A percentile compares a stretch with the other conserved stretches of the same genome.
These are phyloP conservation scores for Rhipidura dahli DNA, from an alignment of 2,113 vertebrate species.

Conservation along the genomic window DNA sequence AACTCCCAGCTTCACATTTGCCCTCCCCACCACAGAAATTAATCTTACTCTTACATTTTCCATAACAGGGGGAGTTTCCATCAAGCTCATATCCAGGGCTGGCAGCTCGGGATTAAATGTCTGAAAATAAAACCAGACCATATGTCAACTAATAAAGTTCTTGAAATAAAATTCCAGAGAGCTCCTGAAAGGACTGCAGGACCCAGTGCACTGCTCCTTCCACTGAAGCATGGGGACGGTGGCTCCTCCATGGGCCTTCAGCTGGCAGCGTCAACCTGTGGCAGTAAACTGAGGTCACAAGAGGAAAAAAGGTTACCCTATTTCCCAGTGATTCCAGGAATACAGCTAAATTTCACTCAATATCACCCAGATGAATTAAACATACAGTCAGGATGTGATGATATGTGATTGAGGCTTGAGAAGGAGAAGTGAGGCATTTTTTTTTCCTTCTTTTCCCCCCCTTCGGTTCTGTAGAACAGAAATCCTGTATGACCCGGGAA, in stretches of 20 bases:
- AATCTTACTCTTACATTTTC: constrained; percentile 49
- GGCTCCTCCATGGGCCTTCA: not conserved
- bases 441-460: rapidly evolving
- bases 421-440: not conserved
- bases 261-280: not conserved
- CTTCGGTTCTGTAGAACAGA: not conserved
- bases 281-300: not conserved
- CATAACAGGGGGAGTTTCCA: constrained; percentile 19
- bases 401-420: not conserved
- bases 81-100: constrained; percentile 36
- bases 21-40: not conserved
- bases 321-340: not conserved
- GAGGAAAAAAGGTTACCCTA: not conserved
- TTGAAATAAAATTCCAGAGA: not conserved
- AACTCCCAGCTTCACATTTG: not conserved
- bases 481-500: not conserved
- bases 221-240: not conserved
- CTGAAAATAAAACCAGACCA: constrained; percentile 28
- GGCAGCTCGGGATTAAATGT: constrained; percentile 52
- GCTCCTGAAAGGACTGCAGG: not conserved
- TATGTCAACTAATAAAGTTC: not conserved
- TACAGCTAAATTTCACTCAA: not conserved
- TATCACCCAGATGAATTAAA: not conserved
- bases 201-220: not conserved
- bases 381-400: not conserved